Conservation (phyloP, 2,797 vertebrate genomes). For the Malurus splendens region DNA sequence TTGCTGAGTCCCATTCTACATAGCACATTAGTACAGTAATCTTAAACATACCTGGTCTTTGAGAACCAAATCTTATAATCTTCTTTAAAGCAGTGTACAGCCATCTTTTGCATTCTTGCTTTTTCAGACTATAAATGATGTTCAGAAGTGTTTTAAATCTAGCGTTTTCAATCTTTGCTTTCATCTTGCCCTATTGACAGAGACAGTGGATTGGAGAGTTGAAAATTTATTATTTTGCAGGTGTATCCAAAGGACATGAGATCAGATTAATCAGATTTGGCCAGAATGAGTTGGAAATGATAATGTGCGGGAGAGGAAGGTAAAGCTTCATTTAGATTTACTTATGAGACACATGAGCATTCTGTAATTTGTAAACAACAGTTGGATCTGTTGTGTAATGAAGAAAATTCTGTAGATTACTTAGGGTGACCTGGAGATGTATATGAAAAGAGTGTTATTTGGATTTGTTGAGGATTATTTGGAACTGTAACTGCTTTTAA, state of each 20-base stretch:
- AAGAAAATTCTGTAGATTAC: neutral
- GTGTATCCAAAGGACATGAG: neutral
- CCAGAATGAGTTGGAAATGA: neutral
- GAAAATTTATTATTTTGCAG: neutral
- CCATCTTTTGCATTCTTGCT: neutral
- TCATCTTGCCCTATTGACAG: neutral
- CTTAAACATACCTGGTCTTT: neutral
- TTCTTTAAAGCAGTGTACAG: neutral
- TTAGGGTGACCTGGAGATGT: neutral
- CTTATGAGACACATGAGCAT: neutral
- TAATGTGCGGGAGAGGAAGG: neutral
- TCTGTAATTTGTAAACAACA: neutral
- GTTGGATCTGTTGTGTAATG: neutral
- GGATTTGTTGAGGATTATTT: constrained; percentile 49
- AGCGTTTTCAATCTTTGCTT: neutral
- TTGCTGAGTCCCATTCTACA: neutral
- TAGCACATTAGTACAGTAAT: neutral
- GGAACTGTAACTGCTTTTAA: constrained; percentile 43
- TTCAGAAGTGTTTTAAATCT: neutral
- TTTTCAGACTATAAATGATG: neutral
- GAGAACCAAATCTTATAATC: neutral
- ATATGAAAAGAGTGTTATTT: neutral
- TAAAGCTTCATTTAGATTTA: neutral
- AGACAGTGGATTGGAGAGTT: neutral
- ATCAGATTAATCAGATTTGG: neutral